Base-by-base conservation (phyloP, 2,113 vertebrate genomes). In the Salvelinus sp. region DNA sequence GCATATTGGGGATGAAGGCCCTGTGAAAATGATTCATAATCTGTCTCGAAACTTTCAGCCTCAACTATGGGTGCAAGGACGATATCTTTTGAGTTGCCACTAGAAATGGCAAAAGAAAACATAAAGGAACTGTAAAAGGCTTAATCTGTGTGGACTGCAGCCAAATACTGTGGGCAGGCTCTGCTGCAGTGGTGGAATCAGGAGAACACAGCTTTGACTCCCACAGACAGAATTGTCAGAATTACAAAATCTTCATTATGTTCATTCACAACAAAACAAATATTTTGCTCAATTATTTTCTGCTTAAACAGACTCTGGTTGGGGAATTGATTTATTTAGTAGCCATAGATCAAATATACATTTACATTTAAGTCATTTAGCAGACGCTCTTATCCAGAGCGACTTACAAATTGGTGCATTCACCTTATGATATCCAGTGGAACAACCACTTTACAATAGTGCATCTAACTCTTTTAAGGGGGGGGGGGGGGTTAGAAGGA, bases 61-160 rank as follows among this genome's bases (percentile, higher is more conserved):
- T 18, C 16, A 54, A 54, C 3, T 54, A 5, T 54, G 38, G 9
- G 38, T 44, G 38, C 38, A 44, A 44, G 14, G 12, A 54, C 4
- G 3, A 1, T 54, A 54, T 54, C 50, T 54, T 54, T 54, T 54
- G 16, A 54, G 16, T 54, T 18, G 0, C 3, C 50, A 54, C 50
- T 54, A 54, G 50, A 54, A 54, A 54, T 54, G 50, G 18, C 50
- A 47, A 57, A 30, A 73, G 28, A 76, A 74, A 60, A 47, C 67
- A 30, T 68, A 12, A 28, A n/a, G 65, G 69, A 48, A 57, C 58
- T 25, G 14, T 68, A 25, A 69, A n/a, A 73, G 54, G 16, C 50
- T 69, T 70, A 73, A 20, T 6, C 18, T 50, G 48, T 68, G 73
- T 79, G 66, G 70, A 79, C 54, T 30, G 62, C 77, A 73, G 70